Evolutionary conservation across 2,113 vertebrate genomes (phyloP).

Genomic region (Ardeotis arabs): DNA sequence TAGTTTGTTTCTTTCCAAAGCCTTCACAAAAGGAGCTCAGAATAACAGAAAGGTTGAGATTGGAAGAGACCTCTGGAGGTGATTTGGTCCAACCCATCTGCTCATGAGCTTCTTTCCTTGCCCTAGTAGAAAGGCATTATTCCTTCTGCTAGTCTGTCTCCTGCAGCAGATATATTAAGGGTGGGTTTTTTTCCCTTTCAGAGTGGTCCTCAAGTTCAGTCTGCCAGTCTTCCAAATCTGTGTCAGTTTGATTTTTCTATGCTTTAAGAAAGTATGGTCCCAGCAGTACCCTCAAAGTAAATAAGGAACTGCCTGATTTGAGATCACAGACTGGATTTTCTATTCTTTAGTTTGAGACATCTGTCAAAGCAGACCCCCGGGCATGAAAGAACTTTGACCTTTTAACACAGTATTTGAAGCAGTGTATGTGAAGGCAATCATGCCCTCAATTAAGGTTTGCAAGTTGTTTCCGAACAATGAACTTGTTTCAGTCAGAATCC

Average conservation of each 20-base stretch:
- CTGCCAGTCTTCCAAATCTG: not conserved
- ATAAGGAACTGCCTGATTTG: not conserved
- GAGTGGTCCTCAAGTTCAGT: not conserved
- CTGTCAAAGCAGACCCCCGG: not conserved
- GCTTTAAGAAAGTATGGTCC: not conserved
- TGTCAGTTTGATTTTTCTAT: not conserved
- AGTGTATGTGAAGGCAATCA: not conserved
- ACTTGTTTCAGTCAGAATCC: not conserved
- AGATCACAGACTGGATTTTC: not conserved
- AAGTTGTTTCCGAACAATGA: not conserved
- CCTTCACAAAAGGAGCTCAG: not conserved
- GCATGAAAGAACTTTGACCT: not conserved
- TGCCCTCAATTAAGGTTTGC: not conserved
- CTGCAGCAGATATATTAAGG: not conserved
- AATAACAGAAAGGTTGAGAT: not conserved
- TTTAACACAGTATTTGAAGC: not conserved
- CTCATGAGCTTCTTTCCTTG: not conserved
- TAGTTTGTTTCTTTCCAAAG: not conserved
- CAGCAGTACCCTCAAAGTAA: not conserved
- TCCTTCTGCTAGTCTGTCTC: not conserved
- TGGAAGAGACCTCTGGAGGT: not conserved
- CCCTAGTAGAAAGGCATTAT: not conserved
- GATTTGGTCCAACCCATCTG: not conserved
- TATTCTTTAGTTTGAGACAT: not conserved
- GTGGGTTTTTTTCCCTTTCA: not conserved